Evolutionary conservation across 1,140 invertebrate genomes (phyloP).

Genomic region (Parasteatoda tepidariorum): DNA sequence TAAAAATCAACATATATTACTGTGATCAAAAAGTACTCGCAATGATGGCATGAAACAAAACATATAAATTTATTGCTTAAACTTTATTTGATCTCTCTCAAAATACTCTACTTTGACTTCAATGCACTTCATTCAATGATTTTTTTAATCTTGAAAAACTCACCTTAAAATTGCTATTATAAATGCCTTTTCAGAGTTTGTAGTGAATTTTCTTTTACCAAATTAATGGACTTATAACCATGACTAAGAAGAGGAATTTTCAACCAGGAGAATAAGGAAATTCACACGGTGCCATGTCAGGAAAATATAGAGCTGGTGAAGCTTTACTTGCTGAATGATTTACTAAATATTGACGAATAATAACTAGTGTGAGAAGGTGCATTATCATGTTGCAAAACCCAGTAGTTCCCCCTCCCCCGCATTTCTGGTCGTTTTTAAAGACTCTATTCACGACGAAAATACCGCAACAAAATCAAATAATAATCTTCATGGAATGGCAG

Average conservation of each 20-base stretch:
- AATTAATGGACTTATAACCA: no score
- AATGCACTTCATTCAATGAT: neutral
- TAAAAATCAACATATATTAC: neutral
- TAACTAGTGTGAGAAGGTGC: neutral
- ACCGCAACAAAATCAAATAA: no score
- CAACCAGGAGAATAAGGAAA: neutral
- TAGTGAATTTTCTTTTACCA: neutral
- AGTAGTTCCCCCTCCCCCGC: neutral
- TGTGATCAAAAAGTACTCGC: neutral
- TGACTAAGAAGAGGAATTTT: neutral
- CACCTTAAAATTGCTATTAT: neutral
- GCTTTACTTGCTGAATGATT: neutral
- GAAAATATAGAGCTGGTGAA: neutral
- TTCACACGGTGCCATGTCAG: neutral
- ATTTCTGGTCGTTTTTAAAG: neutral
- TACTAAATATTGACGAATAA: neutral
- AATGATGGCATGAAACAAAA: neutral
- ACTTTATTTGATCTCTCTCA: neutral
- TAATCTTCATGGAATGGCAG: no score
- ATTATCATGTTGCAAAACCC: neutral
- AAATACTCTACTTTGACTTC: neutral
- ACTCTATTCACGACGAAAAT: neutral
- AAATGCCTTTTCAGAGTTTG: neutral
- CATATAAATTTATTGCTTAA: neutral
- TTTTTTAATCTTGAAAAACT: neutral